Percentiles rank a stretch among this genome's conserved stretches.
phyloP scores from a whole-genome alignment of 92 coral and sea anemone genomes.

The Micromussa lordhowensis region DNA sequence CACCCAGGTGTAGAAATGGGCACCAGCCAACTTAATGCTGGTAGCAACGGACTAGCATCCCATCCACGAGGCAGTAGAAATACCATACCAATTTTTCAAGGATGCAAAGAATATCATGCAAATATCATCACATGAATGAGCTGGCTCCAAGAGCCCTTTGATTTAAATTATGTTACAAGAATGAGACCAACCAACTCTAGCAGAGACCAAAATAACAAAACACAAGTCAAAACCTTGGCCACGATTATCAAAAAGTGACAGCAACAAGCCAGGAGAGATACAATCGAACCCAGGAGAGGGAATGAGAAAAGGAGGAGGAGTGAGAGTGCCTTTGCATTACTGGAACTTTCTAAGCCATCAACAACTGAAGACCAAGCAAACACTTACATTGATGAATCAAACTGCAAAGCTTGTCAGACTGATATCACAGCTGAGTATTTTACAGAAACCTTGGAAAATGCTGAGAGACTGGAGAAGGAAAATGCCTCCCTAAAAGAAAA shows the following conservation, averaged over 20 bases:
- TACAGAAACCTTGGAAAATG: not conserved
- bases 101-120: not conserved
- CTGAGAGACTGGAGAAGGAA: conserved; percentile 42
- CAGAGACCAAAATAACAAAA: too few relatives aligned
- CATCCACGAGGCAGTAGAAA: too few relatives aligned
- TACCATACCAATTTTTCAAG: too few relatives aligned
- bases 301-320: conserved; percentile 49
- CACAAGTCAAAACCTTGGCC: conserved; percentile 54
- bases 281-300: conserved; percentile 31
- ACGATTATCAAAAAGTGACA: conserved; percentile 18
- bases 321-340: conserved; percentile 48
- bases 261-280: conserved; percentile 22
- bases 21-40: too few relatives aligned
- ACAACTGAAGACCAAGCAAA: not conserved
- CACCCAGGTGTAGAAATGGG: too few relatives aligned
- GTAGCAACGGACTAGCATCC: too few relatives aligned
- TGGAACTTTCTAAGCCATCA: conserved; percentile 27
- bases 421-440: not conserved
- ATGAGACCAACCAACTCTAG: too few relatives aligned
- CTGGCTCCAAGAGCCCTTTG: conserved; percentile 2
- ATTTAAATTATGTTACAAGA: too few relatives aligned
- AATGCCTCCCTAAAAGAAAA: conserved; percentile 33
- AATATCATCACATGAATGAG: not conserved
- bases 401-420: not conserved
- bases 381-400: not conserved